Evolutionary conservation across 2,888 invertebrate species (phyloP), one percentile per base, ranked within the genome.

Genomic region (Tuberolachnus salignus): DNA sequence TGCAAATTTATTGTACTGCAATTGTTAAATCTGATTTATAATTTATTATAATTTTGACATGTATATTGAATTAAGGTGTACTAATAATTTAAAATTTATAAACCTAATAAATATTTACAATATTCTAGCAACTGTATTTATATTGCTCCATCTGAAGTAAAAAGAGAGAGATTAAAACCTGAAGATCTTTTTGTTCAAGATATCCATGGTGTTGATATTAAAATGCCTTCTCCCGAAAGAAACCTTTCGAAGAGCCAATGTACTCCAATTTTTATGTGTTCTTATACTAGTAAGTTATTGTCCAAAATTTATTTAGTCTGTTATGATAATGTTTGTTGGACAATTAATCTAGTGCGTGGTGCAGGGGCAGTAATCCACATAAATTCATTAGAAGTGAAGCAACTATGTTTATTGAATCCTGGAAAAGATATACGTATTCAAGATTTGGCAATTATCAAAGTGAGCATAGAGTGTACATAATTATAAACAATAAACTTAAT

Each of bases 361-460:
- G 97, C 98, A 0, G 95, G 94, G 67, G 95, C 97, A 34, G 96
- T 97, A 0, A 96, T 98, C 82, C 97, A 98, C 85, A 92, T 95
- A 0, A 98, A 98, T 86, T 97, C 97, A 0, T 94, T 94, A 83
- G 89, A 91, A 84, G 95, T 97, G 0, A 93, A 97, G 0, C 89
- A 98, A 87, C 94, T 92, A 26, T 97, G 98, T 0, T 87, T 98
- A 80, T 86, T 97, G 0, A 94, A 91, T 87, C 90, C 91, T 4
- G 93, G 92, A 2, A 90, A 90, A 82, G 96, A 95, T 85, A 96
- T 98, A 85, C 89, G 90, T 70, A 93, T 97, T 83, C 93, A 94
- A 0, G 94, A 98, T 85, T 91, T 95, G 84, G 98, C 98, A 87
- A 98, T 98, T 97, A 98, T 98, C 75, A 98, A 92, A 87, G 92